These are phyloP conservation scores for Dynastes maya DNA, from an alignment of 2,888 invertebrate species.

Conservation along the genomic window DNA sequence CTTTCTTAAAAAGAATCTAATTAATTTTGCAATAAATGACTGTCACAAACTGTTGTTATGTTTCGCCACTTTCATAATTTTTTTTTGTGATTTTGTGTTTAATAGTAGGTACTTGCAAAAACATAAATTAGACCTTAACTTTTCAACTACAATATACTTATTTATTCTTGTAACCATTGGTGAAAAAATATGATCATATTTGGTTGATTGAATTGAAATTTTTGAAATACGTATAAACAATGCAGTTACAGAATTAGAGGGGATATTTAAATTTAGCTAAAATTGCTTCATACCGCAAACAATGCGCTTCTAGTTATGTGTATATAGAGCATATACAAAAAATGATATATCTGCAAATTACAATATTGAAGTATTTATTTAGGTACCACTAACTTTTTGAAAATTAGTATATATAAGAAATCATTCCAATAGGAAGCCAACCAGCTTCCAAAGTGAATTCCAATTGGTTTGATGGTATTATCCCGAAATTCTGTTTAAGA, in stretches of 20 bases:
- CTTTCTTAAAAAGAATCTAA: too few relatives aligned
- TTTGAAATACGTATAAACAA: slow-evolving; percentile 13
- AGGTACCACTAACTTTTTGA: slow-evolving; percentile 15
- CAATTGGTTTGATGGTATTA: not conserved
- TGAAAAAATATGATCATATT: not conserved
- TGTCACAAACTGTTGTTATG: too few relatives aligned
- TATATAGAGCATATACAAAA: slow-evolving; percentile 34
- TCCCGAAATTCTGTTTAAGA: slow-evolving; percentile 12
- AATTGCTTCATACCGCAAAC: slow-evolving; percentile 36
- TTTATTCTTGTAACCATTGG: not conserved
- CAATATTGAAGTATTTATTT: slow-evolving; percentile 31
- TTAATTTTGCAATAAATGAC: too few relatives aligned
- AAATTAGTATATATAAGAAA: slow-evolving; percentile 8
- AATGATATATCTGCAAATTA: slow-evolving; percentile 17
- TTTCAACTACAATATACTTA: too few relatives aligned
- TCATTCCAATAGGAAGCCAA: slow-evolving; percentile 13
- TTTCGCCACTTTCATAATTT: too few relatives aligned
- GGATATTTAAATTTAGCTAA: slow-evolving; percentile 41
- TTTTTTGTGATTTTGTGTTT: too few relatives aligned
- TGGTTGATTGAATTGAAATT: slow-evolving; percentile 19
- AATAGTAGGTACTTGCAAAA: too few relatives aligned
- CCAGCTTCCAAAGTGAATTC: too few relatives aligned
- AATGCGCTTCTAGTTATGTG: slow-evolving; percentile 38
- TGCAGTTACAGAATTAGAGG: slow-evolving; percentile 15
- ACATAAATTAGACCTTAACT: too few relatives aligned